Conservation (phyloP, 2,113 vertebrate species). For the Bos indicus region DNA sequence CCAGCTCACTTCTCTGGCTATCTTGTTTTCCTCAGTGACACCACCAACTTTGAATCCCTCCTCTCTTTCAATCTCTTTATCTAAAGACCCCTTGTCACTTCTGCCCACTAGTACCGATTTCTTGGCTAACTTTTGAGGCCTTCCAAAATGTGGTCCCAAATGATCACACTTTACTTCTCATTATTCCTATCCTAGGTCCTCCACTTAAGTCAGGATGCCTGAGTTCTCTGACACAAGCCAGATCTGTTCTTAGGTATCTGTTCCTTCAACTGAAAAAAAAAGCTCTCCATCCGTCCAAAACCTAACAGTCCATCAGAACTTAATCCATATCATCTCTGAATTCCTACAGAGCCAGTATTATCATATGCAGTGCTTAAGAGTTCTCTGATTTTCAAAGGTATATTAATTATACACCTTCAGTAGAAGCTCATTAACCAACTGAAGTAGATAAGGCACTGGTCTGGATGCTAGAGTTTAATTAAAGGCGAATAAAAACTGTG, state of each 20-base stretch:
- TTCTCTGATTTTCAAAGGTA: constrained; percentile 10
- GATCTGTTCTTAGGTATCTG: background rate
- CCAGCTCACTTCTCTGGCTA: background rate
- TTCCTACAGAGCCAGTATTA: background rate
- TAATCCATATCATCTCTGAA: background rate
- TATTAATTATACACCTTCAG: background rate
- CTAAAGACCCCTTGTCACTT: background rate
- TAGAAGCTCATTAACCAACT: background rate
- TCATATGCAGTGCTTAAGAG: background rate
- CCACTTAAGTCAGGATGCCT: background rate
- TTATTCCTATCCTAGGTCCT: background rate
- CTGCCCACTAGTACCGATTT: background rate
- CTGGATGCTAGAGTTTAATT: background rate
- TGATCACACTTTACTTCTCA: background rate
- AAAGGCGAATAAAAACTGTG: background rate
- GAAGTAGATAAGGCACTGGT: background rate
- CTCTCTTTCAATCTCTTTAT: background rate
- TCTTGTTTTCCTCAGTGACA: background rate
- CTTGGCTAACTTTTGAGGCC: background rate
- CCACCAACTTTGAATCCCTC: background rate
- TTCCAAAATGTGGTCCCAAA: background rate
- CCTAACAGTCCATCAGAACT: background rate
- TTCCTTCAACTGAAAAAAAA: background rate
- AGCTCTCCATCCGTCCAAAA: background rate
- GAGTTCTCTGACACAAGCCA: background rate